These are phyloP conservation scores for Myotis pilosus DNA, from an alignment of 2,797 vertebrate genomes.

Conservation along the genomic window DNA sequence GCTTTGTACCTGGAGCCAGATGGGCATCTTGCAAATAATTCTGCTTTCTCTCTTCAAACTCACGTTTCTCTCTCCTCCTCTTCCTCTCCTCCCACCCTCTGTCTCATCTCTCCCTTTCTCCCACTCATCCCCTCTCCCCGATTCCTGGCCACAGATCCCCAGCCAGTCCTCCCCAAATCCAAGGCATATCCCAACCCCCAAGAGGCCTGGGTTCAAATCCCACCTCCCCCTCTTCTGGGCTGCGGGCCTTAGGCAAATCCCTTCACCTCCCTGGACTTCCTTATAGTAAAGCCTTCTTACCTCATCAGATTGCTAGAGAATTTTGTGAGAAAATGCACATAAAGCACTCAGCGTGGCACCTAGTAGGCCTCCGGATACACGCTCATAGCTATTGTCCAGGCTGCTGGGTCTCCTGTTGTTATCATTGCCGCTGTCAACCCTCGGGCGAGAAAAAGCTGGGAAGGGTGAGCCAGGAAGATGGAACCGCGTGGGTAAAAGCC, in stretches of 20 bases:
- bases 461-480: not conserved
- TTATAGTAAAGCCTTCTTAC: not conserved
- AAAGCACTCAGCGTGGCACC: fast-evolving
- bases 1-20: not conserved
- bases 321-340: not conserved
- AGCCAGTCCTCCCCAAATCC: not conserved
- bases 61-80: not conserved
- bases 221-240: not conserved
- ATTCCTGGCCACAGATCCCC: not conserved
- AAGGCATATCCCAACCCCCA: not conserved
- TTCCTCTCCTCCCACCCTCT: not conserved
- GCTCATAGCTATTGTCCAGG: fast-evolving
- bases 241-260: not conserved
- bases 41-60: not conserved
- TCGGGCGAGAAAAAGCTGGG: not conserved
- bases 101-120: not conserved
- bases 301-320: not conserved
- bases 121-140: not conserved
- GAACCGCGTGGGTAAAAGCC: not conserved
- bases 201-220: not conserved
- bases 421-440: no score
- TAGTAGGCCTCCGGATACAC: not conserved
- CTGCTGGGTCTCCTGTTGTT: not conserved
- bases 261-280: not conserved
- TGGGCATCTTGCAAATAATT: not conserved